A percentile compares a stretch with the other conserved stretches of the same genome.
Conservation (phyloP, 2,888 invertebrate genomes). For the Rhamphomyia laevipes region DNA sequence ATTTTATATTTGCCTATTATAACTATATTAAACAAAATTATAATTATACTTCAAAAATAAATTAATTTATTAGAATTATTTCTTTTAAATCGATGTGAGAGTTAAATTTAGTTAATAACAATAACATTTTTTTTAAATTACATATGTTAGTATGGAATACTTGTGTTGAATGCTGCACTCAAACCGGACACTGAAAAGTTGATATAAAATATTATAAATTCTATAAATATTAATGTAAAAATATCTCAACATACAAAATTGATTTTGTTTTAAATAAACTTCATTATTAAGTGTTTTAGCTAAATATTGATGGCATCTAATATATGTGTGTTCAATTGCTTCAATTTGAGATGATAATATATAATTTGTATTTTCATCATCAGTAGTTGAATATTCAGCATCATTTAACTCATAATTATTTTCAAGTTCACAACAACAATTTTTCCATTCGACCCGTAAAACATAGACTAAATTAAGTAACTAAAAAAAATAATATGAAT, state of each 20-base stretch:
- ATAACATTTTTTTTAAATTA: no score
- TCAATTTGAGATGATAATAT: constrained; percentile 25
- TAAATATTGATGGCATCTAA: constrained; percentile 32
- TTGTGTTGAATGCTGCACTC: constrained; percentile 28
- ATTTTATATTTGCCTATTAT: no score
- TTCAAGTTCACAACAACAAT: constrained; percentile 23
- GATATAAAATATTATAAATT: neutral
- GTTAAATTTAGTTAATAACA: no score
- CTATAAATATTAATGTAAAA: neutral
- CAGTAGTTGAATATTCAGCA: constrained; percentile 12
- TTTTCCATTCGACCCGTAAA: constrained; percentile 30
- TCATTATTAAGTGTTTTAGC: constrained; percentile 27
- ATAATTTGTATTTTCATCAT: constrained; percentile 18
- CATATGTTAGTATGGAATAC: constrained; percentile 24
- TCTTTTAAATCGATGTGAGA: no score
- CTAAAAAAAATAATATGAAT: constrained; percentile 14
- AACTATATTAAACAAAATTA: no score
- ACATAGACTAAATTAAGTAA: constrained; percentile 30
- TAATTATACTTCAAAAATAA: no score
- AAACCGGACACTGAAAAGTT: constrained; percentile 26
- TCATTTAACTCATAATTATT: constrained; percentile 12
- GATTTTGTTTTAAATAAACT: constrained; percentile 25
- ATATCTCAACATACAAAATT: constrained; percentile 23
- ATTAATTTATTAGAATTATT: no score
- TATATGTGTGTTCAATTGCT: constrained; percentile 32